Conservation (phyloP, 2,888 invertebrate genomes). For the Eupithecia tripunctaria region DNA sequence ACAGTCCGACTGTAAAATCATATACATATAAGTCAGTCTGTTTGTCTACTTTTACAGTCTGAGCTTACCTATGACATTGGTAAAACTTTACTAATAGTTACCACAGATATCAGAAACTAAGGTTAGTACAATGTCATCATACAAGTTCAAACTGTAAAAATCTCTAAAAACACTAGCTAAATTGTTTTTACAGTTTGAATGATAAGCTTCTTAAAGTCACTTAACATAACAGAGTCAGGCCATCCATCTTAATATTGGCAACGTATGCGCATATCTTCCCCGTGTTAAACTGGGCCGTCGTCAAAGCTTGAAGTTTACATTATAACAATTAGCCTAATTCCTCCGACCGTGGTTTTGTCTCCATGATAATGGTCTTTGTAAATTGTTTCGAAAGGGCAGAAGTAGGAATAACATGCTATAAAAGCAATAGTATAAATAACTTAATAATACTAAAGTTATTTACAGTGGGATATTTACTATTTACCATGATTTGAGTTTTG, state of each 20-base stretch:
- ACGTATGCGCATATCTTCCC: constrained; percentile 33
- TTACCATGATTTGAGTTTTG: no score
- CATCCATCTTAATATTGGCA: constrained; percentile 13
- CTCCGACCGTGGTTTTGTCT: neutral
- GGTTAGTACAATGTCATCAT: no score
- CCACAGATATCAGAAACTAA: no score
- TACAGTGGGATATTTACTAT: no score
- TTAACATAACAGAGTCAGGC: constrained; percentile 8
- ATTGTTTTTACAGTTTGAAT: no score
- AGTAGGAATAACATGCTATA: no score
- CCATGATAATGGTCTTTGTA: neutral
- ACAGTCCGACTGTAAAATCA: no score
- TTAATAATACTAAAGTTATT: no score
- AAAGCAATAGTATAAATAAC: no score
- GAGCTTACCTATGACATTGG: no score
- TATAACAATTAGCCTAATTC: constrained; percentile 22
- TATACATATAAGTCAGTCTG: no score
- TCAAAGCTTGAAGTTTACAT: constrained; percentile 31
- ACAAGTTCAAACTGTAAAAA: neutral
- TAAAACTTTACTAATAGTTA: neutral
- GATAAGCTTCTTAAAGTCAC: neutral
- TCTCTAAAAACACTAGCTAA: neutral
- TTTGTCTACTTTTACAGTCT: no score
- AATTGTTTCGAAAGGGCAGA: neutral
- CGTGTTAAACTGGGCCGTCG: constrained; percentile 15